Evolutionary conservation across 1,140 invertebrate genomes (phyloP), one percentile per base, ranked within the genome.

Genomic region (Helicoverpa armigera): DNA sequence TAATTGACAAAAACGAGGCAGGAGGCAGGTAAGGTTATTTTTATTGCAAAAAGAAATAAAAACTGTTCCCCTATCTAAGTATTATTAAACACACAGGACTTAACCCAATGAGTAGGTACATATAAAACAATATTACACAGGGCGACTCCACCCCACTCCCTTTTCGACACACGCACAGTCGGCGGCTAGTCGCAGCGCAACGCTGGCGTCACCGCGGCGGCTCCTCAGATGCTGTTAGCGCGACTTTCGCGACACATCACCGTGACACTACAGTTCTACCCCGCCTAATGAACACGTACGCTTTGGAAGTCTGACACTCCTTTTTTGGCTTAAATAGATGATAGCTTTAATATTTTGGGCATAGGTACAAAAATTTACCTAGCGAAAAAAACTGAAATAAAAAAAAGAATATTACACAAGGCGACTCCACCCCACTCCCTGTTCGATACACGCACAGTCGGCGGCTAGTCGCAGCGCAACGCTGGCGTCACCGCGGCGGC

Each of bases 161-260:
- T 63, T 1, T 65, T 63, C 35, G 4, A 12, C 13, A 0, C 35
- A n/a, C 18, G 16, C 35, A 29, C 58, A 58, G 31, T 12, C 56
- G 16, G 60, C 18, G 18, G n/a, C 74, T 10, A 29, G 29, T 29
- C 67, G 60, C 70, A 61, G 13, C 53, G 35, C 73, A 16, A 31
- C 61, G 70, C 50, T 63, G 75, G 79, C 81, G 81, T 77, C 80
- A 69, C 23, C 29, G 18, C 58, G 80, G 76, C 83, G 81, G 81
- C 78, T 29, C 79, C 61, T 85, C 70, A 76, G 75, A 85, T 79
- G 80, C 53, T 75, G 79, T 82, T 80, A 77, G 73, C 43, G 29
- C 50, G 61, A 65, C 81, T 78, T 80, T 80, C 65, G 65, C 77
- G 72, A 76, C 80, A 79, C 75, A 75, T 85, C 83, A 85, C 79